phyloP scores from a whole-genome alignment of 2,113 vertebrate species.

The Mus pahari region DNA sequence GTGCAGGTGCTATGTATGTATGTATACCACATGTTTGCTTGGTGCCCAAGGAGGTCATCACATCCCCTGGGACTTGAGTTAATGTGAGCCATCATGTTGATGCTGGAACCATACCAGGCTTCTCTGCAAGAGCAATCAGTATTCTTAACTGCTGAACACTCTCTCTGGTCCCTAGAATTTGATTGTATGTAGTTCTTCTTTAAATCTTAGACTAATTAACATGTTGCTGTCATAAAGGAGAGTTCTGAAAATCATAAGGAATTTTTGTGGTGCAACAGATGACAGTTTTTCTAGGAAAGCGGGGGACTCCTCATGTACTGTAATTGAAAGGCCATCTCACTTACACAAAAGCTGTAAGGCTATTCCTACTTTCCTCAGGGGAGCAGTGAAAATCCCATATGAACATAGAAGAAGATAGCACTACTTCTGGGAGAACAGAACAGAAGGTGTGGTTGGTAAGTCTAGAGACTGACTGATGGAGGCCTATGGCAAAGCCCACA shows the following conservation, averaged over 20 bases:
- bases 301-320: not conserved
- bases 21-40: not conserved
- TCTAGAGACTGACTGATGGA: fast-evolving
- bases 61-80: not conserved
- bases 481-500: not conserved
- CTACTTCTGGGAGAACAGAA: not conserved
- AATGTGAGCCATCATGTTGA: not conserved
- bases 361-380: not conserved
- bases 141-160: not conserved
- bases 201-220: not conserved
- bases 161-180: not conserved
- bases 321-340: not conserved
- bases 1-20: not conserved
- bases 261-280: fast-evolving
- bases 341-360: not conserved
- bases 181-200: not conserved
- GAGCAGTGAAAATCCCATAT: not conserved
- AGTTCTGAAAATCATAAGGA: no score
- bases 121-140: not conserved
- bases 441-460: not conserved
- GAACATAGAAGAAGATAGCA: fast-evolving
- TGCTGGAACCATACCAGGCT: not conserved
- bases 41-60: not conserved
- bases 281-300: no score
- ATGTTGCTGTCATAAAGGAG: not conserved